phyloP scores from a whole-genome alignment of 2,888 invertebrate species.

The Callosobruchus maculatus region DNA sequence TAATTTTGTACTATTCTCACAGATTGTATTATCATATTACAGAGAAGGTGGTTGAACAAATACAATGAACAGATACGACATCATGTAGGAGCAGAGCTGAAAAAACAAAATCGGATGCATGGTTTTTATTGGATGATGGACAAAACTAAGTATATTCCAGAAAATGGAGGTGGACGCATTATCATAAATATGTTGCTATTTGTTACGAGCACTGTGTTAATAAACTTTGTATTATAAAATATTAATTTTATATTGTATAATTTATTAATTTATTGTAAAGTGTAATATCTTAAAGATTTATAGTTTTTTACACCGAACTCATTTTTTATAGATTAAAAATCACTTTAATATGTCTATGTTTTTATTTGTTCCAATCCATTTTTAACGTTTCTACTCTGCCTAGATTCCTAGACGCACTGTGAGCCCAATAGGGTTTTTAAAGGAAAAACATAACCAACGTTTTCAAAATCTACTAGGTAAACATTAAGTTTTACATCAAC shows the following conservation, averaged over 20 bases:
- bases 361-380: no score
- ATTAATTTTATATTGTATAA: background rate
- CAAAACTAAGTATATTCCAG: constrained; percentile 69
- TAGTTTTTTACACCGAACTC: background rate
- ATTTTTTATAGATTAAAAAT: background rate
- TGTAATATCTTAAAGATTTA: background rate
- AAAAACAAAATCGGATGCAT: constrained; percentile 63
- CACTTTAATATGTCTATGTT: background rate
- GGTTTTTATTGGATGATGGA: constrained; percentile 83
- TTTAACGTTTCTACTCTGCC: no score
- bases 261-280: background rate
- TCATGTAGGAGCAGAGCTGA: constrained; percentile 71
- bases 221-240: background rate
- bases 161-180: background rate
- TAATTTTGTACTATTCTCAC: no score
- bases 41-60: constrained; percentile 76
- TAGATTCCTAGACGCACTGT: no score
- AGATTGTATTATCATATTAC: constrained; percentile 28
- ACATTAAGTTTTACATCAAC: no score
- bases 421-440: no score
- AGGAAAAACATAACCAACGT: no score
- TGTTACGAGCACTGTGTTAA: background rate
- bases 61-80: constrained; percentile 73
- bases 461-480: no score
- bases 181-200: background rate